Evolutionary conservation across 2,113 vertebrate species (phyloP).

Genomic region (Ginglymostoma cirratum): DNA sequence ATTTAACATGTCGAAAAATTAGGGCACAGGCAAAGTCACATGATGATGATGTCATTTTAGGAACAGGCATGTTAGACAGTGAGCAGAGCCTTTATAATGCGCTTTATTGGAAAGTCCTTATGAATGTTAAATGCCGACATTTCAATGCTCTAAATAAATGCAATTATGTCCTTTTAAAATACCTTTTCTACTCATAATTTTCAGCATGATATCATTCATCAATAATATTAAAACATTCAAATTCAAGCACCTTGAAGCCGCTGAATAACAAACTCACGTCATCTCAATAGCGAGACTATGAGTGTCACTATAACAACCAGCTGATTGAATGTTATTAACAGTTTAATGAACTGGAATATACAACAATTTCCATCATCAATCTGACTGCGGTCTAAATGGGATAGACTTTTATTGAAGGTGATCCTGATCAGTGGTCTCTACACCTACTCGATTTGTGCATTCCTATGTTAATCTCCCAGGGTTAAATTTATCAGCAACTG

Average conservation of each 20-base stretch:
- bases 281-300: not conserved
- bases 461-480: not conserved
- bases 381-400: not conserved
- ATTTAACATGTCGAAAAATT: slow-evolving; percentile 35
- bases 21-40: slow-evolving; percentile 31
- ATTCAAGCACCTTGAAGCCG: too few relatives aligned
- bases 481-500: not conserved
- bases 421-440: not conserved
- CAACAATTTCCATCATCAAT: not conserved
- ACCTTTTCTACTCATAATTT: not conserved
- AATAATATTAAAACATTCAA: not conserved
- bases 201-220: not conserved
- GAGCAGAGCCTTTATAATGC: not conserved
- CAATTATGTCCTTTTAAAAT: not conserved
- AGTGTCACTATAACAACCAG: not conserved
- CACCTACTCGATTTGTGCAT: not conserved
- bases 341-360: slow-evolving; percentile 21
- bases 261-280: not conserved
- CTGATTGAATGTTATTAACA: not conserved
- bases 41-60: not conserved
- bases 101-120: not conserved
- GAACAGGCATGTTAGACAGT: not conserved
- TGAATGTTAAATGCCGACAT: not conserved
- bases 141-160: not conserved
- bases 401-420: not conserved